Base-by-base conservation (phyloP, 2,888 invertebrate genomes). In the Netelia melanura region DNA sequence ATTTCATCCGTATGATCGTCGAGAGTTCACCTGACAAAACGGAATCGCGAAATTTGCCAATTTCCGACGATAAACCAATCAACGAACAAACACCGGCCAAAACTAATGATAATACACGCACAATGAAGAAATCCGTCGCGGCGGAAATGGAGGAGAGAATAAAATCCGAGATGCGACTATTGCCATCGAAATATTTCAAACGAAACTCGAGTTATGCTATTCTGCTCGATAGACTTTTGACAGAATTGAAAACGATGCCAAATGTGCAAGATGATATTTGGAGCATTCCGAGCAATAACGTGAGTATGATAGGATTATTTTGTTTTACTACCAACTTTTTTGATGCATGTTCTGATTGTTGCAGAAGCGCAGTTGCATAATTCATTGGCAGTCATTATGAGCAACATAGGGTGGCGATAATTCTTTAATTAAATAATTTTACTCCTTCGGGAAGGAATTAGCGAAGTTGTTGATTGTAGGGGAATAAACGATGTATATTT, bases 1-100 rank as follows among this genome's bases (percentile, higher is more conserved):
- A 94, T 82, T 94, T 94, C 77, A 92, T 94, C 10, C 91, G 92
- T 80, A 91, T 93, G 88, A 93, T 94, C 56, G 92, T 93, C 21
- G 93, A 94, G 81, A 93, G 92, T 85, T 92, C 92, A 38, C 89
- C 92, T 17, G 89, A 90, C 5, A 91, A 89, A 78, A 70, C 81
- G 14, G 87, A 89, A 17, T 79, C 85, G 6, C 87, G 86, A 84
- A 90, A 87, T 75, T 83, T 89, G 70, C 90, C 90, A 1, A 79
- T 87, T 0, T 84, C 88, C 0, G 88, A 89, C 72, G 74, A 87
- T 2, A 91, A 90, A 85, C 56, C 76, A 0, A 88, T 80, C 72
- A 88, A 88, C 38, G 88, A 88, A 30, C 65, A 84, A 1, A 67
- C 81, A 5, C 78, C 81, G 54, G 81, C 79, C 25, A 88, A 86